phyloP scores from a whole-genome alignment of 2,113 vertebrate genomes.

The Elachura formosa region DNA sequence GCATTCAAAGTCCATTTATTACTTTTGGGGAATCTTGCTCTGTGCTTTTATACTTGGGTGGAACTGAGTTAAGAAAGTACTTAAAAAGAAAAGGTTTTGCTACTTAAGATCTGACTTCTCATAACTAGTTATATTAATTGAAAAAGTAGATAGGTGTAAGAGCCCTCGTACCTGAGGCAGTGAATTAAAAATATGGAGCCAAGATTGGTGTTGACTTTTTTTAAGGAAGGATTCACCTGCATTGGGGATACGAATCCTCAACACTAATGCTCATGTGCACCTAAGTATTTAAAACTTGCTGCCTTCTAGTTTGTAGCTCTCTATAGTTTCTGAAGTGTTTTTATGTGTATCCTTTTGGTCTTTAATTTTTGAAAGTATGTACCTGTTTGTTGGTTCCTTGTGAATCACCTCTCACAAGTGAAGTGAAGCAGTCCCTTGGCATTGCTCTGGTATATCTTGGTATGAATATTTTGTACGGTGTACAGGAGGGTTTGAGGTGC shows the following conservation, averaged over 20 bases:
- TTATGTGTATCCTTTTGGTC: not conserved
- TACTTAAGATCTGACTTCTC: not conserved
- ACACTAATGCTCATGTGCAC: accelerated
- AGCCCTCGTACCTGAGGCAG: not conserved
- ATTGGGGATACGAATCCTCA: not conserved
- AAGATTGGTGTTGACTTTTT: not conserved
- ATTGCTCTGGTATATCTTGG: accelerated
- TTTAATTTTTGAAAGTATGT: not conserved
- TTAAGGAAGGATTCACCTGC: not conserved
- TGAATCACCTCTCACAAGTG: not conserved
- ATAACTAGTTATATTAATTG: not conserved
- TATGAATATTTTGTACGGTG: not conserved
- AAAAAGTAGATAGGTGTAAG: not conserved
- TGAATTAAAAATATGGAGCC: not conserved
- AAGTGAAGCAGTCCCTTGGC: not conserved
- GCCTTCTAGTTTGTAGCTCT: not conserved
- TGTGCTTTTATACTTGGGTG: not conserved
- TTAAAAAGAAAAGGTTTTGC: not conserved
- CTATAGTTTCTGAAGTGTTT: not conserved
- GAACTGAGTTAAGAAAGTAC: not conserved
- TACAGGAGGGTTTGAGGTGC: not conserved
- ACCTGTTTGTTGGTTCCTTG: not conserved
- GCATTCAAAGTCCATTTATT: constrained; percentile 19
- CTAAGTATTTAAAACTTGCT: not conserved
- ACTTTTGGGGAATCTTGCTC: not conserved